A percentile compares a stretch with the other conserved stretches of the same genome.
Evolutionary conservation across 2,797 vertebrate genomes (phyloP).

Genomic region (Phalanger gymnotis): DNA sequence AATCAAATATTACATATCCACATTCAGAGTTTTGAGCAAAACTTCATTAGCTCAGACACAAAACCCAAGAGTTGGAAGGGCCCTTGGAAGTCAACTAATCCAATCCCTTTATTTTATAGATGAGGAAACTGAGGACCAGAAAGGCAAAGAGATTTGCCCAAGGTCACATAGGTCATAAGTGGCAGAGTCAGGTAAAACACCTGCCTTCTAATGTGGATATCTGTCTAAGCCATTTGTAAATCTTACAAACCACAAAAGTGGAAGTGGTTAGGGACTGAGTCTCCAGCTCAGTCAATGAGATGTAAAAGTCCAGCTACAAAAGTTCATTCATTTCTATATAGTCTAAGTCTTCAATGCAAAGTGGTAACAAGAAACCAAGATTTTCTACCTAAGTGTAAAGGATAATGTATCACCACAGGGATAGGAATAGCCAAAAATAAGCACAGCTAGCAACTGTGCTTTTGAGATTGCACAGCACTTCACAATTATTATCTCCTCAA

Average conservation of each 20-base stretch:
- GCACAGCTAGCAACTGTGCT: not conserved
- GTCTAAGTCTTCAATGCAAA: not conserved
- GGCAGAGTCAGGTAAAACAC: not conserved
- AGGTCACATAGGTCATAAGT: not conserved
- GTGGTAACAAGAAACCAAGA: rapidly evolving
- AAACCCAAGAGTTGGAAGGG: not conserved
- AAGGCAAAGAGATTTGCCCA: not conserved
- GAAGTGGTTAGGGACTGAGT: constrained; percentile 6
- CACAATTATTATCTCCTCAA: not conserved
- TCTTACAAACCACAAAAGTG: not conserved
- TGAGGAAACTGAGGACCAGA: not conserved
- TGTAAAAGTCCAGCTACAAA: not conserved
- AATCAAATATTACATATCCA: not conserved
- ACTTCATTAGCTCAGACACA: not conserved
- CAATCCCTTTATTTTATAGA: not conserved
- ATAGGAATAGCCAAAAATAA: not conserved
- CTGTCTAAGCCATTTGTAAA: not conserved
- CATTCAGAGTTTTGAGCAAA: not conserved
- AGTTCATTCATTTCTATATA: not conserved
- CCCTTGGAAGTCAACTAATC: not conserved
- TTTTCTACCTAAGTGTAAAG: not conserved
- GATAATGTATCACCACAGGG: too few species aligned
- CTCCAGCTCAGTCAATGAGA: rapidly evolving
- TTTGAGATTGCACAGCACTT: not conserved
- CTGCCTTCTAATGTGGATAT: not conserved